Evolutionary conservation across 2,797 vertebrate genomes (phyloP), one percentile per base, ranked within the genome.

Genomic region (Nyctalus aviator): DNA sequence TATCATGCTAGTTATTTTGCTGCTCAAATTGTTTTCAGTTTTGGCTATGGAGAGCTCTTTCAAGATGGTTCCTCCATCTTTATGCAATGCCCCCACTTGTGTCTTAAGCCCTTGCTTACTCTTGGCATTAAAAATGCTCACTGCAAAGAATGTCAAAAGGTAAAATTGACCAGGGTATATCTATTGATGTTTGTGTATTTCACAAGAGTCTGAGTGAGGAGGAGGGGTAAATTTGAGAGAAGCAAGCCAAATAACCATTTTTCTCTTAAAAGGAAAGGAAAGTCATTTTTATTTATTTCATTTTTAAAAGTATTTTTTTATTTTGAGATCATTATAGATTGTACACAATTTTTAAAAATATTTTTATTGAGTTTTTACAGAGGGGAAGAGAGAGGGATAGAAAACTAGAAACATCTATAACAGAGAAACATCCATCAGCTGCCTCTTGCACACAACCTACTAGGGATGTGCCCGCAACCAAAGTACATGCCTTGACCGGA

Each of bases 181-280:
- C 79, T 66, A 32, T 17, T 66, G 59, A 25, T 4, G 15, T 30
- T 55, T 11, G 18, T 9, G 11, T 15, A 59, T n/a, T 62, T 23
- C 12, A 37, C 71, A 50, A 2, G 7, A 73, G 53, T 2, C 3
- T 76, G 20, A 20, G 0, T 7, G 10, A 11, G 11, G 35, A 21
- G 8, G 13, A 2, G 3, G 30, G 6, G 5, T 57, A 32, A 35
- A n/a, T 32, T 9, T 32, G 18, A 72, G 35, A 66, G 37, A 93
- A 75, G 18, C 21, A 79, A 41, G 37, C 20, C n/a, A 71, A 91
- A 59, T 75, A 66, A 5, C 0, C 46, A 12, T 57, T 89, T 84
- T 85, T 75, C 30, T 86, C 21, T 91, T 64, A n/a, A 86, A 86
- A 75, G 12, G 18, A 92, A 27, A 92, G 46, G 27, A 73, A 37